Conservation (phyloP, 2,113 vertebrate species). For the Labeo catla region DNA sequence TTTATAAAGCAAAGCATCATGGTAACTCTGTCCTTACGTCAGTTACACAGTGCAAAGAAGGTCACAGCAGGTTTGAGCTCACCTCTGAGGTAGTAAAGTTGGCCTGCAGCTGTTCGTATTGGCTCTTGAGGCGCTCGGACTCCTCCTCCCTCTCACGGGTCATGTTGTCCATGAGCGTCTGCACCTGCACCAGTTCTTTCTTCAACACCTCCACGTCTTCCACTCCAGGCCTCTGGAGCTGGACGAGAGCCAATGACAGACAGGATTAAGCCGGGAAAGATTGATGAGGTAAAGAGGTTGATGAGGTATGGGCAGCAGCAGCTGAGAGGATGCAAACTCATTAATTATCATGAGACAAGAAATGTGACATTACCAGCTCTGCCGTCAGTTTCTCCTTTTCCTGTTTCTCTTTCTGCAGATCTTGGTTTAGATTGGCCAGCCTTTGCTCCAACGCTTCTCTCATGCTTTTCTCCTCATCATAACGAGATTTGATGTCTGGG, state of each 20-base stretch:
- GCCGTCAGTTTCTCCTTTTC: conserved; percentile 85
- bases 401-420: conserved; percentile 82
- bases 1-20: neutral
- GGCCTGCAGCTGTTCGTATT: conserved; percentile 86
- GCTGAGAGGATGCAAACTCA: conserved; percentile 23
- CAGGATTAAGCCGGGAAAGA: conserved; percentile 11
- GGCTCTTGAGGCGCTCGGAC: conserved; percentile 87
- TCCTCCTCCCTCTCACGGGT: conserved; percentile 90
- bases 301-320: conserved; percentile 11
- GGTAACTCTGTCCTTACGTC: neutral
- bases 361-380: conserved; percentile 84
- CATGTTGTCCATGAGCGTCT: conserved; percentile 95
- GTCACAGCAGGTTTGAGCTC: conserved; percentile 50
- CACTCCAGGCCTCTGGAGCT: conserved; percentile 95
- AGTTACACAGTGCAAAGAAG: neutral
- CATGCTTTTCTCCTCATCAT: conserved; percentile 92
- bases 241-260: conserved; percentile 51
- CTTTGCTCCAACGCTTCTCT: conserved; percentile 86
- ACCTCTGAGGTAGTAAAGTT: conserved; percentile 89
- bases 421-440: conserved; percentile 78
- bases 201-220: conserved; percentile 96
- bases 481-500: conserved; percentile 92
- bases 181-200: conserved; percentile 95
- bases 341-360: conserved; percentile 21
- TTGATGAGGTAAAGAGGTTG: neutral